Base-by-base conservation (phyloP, 1,140 invertebrate species). In the Euglossa dilemma region DNA sequence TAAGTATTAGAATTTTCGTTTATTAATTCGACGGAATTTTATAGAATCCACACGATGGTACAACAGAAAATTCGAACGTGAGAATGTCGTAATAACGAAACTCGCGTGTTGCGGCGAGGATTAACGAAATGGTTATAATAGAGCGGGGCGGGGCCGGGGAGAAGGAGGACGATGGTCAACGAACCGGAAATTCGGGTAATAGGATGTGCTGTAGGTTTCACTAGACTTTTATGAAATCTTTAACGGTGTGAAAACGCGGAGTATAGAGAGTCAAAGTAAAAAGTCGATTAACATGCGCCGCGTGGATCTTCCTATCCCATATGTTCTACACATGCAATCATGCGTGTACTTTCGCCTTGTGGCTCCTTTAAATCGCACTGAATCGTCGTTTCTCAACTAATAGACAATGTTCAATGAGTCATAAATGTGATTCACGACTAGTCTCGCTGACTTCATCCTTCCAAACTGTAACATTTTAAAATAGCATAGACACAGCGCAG, bases 121-220 rank as follows among this genome's bases (percentile, higher is more conserved):
- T 81, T 81, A 81, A 75, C 50, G 79, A 56, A 75, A 66, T 47
- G 16, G 54, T 23, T 50, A 28, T 64, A 71, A 78, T 78, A 77
- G 50, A 70, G 75, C 57, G 47, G 47, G 71, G 67, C 66, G 45
- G 59, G 47, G 36, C 36, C 45, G n/a, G n/a, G 20, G 8, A 63
- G n/a, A 81, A 81, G 16, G 56, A 69, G 75, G n/a, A 54, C 50
- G 64, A 25, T 28, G 82, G 63, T 52, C 72, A 83, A 73, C 82
- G 73, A 80, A 67, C 78, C 64, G 71, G 63, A 72, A 81, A 71
- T 78, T 81, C 74, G 84, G 66, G 61, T 87, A 88, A 88, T 89
- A 75, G 79, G 73, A 84, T 69, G 66, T 84, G 50, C 36, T 36
- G n/a, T 69, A 61, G 52, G 67, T 85, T 74, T 85, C 83, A 56